These are phyloP conservation scores for Echinometra lucunter DNA, from an alignment of 53 echinoderm and acorn worm genomes.

Conservation along the genomic window DNA sequence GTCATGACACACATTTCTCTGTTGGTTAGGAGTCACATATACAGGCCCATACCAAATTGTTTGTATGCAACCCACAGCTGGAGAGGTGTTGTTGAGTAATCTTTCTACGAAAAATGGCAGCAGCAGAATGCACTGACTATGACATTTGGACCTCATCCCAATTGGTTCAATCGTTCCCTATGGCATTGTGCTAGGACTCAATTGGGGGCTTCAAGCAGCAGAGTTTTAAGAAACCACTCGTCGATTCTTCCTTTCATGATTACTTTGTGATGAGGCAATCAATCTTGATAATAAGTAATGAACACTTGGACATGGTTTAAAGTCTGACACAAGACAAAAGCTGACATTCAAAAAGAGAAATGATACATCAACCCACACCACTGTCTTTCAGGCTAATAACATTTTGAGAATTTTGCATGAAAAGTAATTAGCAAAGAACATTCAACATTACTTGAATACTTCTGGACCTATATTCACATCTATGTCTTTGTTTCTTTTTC, in stretches of 20 bases:
- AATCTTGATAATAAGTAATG: background rate
- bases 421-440: too few species aligned
- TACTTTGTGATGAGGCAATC: background rate
- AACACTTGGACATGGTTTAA: background rate
- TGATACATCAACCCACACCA: too few species aligned
- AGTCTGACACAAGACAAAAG: too few species aligned
- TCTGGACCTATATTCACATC: too few species aligned
- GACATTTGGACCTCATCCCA: slow-evolving; percentile 17
- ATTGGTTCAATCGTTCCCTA: background rate
- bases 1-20: background rate
- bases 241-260: background rate
- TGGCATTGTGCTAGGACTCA: background rate
- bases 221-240: background rate
- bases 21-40: background rate
- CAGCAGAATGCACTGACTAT: background rate
- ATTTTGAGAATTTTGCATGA: too few species aligned
- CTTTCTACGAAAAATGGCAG: slow-evolving; percentile 31
- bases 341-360: too few species aligned
- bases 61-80: slow-evolving; percentile 13
- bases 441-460: too few species aligned
- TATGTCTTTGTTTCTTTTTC: too few species aligned
- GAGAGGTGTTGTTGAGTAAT: background rate
- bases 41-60: background rate
- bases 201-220: background rate
- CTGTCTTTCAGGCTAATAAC: too few species aligned